Conservation (phyloP, 1,140 invertebrate species). For the Grapholita molesta region DNA sequence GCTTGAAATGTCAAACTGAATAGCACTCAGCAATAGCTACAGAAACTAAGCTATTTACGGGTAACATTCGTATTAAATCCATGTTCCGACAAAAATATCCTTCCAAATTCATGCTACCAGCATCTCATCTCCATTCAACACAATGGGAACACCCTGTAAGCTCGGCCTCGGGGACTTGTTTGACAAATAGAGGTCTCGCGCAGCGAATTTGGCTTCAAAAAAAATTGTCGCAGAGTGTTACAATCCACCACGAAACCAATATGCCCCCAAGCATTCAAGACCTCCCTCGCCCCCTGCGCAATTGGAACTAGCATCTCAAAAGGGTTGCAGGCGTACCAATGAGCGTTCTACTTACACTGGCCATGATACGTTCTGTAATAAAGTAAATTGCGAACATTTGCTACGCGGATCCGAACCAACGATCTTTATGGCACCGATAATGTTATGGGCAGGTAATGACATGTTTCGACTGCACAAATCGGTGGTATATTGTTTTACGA, state of each 20-base stretch:
- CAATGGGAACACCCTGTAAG: conserved; percentile 33
- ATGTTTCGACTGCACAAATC: conserved; percentile 60
- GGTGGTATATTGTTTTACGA: conserved; percentile 65
- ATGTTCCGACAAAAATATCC: conserved; percentile 18
- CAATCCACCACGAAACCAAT: conserved; percentile 47
- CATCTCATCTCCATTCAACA: conserved; percentile 37
- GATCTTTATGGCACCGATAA: conserved; percentile 68
- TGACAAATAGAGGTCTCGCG: conserved; percentile 66
- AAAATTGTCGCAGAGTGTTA: conserved; percentile 52
- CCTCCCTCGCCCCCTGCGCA: conserved; percentile 16
- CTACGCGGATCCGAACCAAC: conserved; percentile 56
- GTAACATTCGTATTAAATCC: conserved; percentile 24
- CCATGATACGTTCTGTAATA: conserved; percentile 57
- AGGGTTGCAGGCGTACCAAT: not conserved
- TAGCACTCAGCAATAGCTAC: not conserved
- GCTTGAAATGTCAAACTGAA: too few species aligned
- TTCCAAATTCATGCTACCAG: conserved; percentile 24
- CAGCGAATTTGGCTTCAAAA: conserved; percentile 57
- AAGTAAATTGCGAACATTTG: conserved; percentile 72
- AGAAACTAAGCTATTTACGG: not conserved
- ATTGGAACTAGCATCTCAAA: not conserved
- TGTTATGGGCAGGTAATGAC: conserved; percentile 72
- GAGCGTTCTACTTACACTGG: conserved; percentile 29
- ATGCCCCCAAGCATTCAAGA: conserved; percentile 33
- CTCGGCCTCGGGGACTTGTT: conserved; percentile 40